These are phyloP conservation scores for Semibalanus balanoides DNA, from an alignment of 1,140 invertebrate genomes.

Conservation along the genomic window DNA sequence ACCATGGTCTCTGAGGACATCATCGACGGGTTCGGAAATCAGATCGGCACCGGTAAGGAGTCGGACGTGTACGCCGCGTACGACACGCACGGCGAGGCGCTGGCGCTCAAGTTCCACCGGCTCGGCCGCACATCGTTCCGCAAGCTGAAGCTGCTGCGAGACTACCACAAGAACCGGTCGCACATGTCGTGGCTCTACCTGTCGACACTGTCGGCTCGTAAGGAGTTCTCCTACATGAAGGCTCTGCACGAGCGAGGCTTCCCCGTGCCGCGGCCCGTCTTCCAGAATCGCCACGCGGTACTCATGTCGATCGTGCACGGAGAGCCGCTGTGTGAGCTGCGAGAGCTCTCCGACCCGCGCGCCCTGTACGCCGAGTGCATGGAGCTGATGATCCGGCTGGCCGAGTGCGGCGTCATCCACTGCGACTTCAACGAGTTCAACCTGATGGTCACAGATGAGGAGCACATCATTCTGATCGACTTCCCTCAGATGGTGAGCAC, in stretches of 20 bases:
- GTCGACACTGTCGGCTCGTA: constrained; percentile 88
- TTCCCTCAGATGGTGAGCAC: constrained; percentile 99
- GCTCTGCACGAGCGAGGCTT: constrained; percentile 78
- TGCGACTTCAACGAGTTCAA: constrained; percentile 99
- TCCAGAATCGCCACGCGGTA: constrained; percentile 91
- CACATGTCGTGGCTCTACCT: constrained; percentile 91
- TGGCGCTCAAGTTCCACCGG: constrained; percentile 87
- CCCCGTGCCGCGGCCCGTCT: constrained; percentile 87
- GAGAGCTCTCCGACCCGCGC: not conserved
- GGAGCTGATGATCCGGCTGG: constrained; percentile 80
- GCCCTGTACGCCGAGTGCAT: constrained; percentile 86
- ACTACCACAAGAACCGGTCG: constrained; percentile 86
- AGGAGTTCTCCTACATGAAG: constrained; percentile 98
- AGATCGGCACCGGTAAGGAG: constrained; percentile 73
- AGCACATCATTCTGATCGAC: constrained; percentile 83
- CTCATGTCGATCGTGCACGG: constrained; percentile 81
- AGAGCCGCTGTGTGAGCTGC: constrained; percentile 34
- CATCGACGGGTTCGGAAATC: constrained; percentile 82
- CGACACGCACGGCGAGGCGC: constrained; percentile 26
- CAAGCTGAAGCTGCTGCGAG: constrained; percentile 91
- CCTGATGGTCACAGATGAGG: constrained; percentile 65
- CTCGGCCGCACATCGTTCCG: constrained; percentile 89
- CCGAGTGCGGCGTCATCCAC: constrained; percentile 90
- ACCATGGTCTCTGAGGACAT: constrained; percentile 60
- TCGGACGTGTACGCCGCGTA: constrained; percentile 32